phyloP scores from a whole-genome alignment of 2,797 vertebrate genomes.

The Pseudotriccus pelzelni region DNA sequence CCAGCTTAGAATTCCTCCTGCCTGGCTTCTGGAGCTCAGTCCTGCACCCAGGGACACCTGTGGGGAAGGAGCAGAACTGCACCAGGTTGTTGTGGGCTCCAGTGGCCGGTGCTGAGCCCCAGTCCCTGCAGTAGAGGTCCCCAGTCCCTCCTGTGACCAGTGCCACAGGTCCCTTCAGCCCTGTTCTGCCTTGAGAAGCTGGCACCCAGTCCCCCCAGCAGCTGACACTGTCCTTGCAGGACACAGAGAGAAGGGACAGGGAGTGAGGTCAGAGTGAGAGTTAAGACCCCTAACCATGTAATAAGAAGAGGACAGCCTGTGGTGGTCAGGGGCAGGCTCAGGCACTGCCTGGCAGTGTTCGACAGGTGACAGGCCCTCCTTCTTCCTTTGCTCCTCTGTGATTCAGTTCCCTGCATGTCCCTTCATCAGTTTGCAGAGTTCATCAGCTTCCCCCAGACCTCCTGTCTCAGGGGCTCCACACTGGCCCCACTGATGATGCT shows the following conservation, averaged over 20 bases:
- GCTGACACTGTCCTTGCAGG: neutral
- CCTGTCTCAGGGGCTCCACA: neutral
- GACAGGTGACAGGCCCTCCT: neutral
- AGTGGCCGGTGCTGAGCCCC: neutral
- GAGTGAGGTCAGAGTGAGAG: neutral
- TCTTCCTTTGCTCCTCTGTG: neutral
- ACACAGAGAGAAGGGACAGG: neutral
- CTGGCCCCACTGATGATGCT: neutral
- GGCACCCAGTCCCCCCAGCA: neutral
- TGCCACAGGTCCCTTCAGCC: rapidly evolving
- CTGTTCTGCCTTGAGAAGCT: neutral
- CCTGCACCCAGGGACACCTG: neutral
- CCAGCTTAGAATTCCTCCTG: neutral
- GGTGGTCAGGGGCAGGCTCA: neutral
- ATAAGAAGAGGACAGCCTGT: neutral
- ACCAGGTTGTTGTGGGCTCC: rapidly evolving
- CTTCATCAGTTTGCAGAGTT: neutral
- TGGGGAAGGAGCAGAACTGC: neutral
- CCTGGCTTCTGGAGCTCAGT: neutral
- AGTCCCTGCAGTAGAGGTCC: neutral
- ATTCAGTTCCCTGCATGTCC: neutral
- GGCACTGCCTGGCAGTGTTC: neutral
- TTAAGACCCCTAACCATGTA: neutral
- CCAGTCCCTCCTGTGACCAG: neutral
- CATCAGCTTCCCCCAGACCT: neutral